phyloP scores from a whole-genome alignment of 2,888 invertebrate species.

The Ophonus ardosiacus region DNA sequence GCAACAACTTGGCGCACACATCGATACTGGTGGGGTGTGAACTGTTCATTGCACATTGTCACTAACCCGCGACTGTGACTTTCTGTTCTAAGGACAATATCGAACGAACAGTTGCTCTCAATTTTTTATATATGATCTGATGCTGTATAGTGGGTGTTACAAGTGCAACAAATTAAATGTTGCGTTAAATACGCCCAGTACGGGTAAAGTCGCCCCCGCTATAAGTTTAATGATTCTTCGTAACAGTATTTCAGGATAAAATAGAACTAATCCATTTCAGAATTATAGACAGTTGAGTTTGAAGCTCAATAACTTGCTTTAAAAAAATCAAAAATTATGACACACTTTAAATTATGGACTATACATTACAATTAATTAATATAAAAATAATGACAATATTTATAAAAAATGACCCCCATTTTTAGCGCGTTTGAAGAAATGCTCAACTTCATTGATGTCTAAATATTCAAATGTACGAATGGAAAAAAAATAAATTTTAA shows the following conservation, averaged over 20 bases:
- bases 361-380: no score
- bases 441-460: no score
- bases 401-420: no score
- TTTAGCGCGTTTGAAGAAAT: no score
- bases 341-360: no score
- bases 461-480: no score
- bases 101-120: slow-evolving; percentile 25
- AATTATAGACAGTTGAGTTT: no score
- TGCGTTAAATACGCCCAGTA: background rate
- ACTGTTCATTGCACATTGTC: slow-evolving; percentile 45
- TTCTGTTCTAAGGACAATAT: slow-evolving; percentile 20
- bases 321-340: no score
- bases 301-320: no score
- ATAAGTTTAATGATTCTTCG: background rate
- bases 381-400: no score
- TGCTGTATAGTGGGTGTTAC: slow-evolving; percentile 11
- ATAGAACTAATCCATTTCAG: background rate
- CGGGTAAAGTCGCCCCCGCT: background rate
- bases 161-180: background rate
- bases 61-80: background rate
- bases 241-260: background rate
- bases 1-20: slow-evolving; percentile 73
- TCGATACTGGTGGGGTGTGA: slow-evolving; percentile 71
- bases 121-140: slow-evolving; percentile 34
- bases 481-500: no score